Base-by-base conservation (phyloP, 2,888 invertebrate genomes). In the Aphodius granarius region DNA sequence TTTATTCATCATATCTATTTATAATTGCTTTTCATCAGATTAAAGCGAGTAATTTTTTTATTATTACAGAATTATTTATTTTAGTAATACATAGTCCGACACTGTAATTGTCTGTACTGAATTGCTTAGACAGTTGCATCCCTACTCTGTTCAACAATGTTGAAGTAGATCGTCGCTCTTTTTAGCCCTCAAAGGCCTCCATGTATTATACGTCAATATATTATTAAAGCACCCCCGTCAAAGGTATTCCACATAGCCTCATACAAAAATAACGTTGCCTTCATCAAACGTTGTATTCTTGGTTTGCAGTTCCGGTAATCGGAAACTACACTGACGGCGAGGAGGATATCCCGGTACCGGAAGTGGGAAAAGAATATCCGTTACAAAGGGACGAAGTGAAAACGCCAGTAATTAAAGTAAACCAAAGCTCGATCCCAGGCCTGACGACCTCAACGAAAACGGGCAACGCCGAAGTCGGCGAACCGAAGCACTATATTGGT, bases 321-420 rank as follows among this genome's bases (percentile, higher is more conserved):
- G 91, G 90, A 79, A 92, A 92, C 88, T 90, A 90, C 83, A 91
- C 91, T 76, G 92, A 92, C 81, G 90, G 91, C 81, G 91, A 91
- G 87, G 82, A 88, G 85, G 84, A 88, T 85, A 84, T 86, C 83
- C 83, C 85, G 82, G 79, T 83, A 81, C 80, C 85, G 82, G 86
- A 86, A 82, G 85, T 86, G 81, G 88, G 89, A 79, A 89, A 88
- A 82, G 92, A 92, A 85, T 91, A 91, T 87, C 91, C 92, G 77
- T 86, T 92, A 81, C 92, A 92, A 86, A 88, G 92, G 80, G 92
- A 93, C 86, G 92, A 92, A 86, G 92, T 92, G 78, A 91, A 92
- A 84, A 89, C 89, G 76, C 89, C 89, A 78, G 88, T 89, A 73
- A 88, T 88, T 81, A 89, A 89, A 86, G 89, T 89, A 79, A 91